phyloP scores from a whole-genome alignment of 2,888 invertebrate genomes.

The Chrysodeixis includens region DNA sequence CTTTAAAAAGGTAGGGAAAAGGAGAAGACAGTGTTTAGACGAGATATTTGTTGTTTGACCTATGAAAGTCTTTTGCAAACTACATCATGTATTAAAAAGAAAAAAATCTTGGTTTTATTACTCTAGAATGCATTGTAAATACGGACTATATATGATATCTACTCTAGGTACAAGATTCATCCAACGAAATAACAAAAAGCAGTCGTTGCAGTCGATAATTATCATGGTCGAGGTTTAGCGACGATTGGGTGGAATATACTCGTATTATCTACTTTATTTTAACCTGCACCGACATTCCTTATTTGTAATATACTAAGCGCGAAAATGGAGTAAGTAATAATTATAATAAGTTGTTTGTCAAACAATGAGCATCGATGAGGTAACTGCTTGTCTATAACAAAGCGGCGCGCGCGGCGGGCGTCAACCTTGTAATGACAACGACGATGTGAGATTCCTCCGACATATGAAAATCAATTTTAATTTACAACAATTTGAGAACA shows the following conservation, averaged over 20 bases:
- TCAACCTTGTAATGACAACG: slow-evolving; percentile 3
- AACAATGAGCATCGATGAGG: not conserved
- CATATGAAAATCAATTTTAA: not conserved
- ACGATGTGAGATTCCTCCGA: not conserved
- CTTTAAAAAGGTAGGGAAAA: too few species aligned
- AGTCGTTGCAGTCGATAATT: too few species aligned
- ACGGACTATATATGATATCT: too few species aligned
- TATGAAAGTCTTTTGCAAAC: too few species aligned
- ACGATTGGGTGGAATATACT: not conserved
- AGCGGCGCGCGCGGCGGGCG: not conserved
- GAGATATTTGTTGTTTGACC: too few species aligned
- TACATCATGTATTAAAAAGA: too few species aligned
- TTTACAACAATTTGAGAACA: not conserved
- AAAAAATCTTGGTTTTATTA: too few species aligned
- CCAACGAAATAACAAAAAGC: too few species aligned
- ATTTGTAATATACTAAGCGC: not conserved
- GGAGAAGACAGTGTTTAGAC: too few species aligned
- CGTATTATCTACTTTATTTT: not conserved
- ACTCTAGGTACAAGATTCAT: too few species aligned
- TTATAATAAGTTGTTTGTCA: not conserved
- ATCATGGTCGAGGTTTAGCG: not conserved
- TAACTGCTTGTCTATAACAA: slow-evolving; percentile 4
- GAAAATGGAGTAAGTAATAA: slow-evolving; percentile 1
- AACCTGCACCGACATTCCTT: not conserved
- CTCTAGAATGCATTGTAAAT: too few species aligned